These are phyloP conservation scores for Plectropomus leopardus DNA, from an alignment of 2,113 vertebrate genomes.

Conservation along the genomic window DNA sequence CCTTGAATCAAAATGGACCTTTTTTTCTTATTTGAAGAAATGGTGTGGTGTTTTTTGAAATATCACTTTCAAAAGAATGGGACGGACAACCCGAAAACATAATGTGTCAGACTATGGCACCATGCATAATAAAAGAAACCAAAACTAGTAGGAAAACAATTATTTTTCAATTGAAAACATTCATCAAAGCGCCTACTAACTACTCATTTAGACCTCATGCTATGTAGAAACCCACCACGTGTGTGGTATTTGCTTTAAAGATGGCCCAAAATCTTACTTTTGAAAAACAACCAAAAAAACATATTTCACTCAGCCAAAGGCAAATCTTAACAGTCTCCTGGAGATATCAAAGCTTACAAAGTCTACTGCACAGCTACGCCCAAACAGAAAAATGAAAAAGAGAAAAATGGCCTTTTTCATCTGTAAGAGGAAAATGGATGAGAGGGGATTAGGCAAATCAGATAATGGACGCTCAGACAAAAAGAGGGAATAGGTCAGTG, in stretches of 20 bases:
- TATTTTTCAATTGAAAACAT: constrained; percentile 6
- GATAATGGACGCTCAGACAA: constrained; percentile 55
- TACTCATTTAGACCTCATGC: background rate
- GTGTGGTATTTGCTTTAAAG: background rate
- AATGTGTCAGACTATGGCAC: no score
- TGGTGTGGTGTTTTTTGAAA: no score
- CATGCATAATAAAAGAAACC: background rate
- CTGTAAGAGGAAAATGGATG: constrained; percentile 43
- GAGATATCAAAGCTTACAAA: constrained; percentile 48
- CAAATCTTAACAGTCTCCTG: constrained; percentile 22
- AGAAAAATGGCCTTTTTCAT: constrained; percentile 51
- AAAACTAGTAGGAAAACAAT: background rate
- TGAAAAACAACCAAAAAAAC: constrained; percentile 16
- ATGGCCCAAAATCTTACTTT: constrained; percentile 1
- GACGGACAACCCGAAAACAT: no score
- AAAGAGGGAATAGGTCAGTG: constrained; percentile 56
- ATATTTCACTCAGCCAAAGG: background rate
- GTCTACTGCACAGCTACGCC: background rate
- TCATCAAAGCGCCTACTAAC: constrained; percentile 18
- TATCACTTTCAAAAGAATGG: no score
- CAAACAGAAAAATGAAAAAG: constrained; percentile 42
- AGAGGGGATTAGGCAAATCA: constrained; percentile 53
- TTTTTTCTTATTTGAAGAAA: no score
- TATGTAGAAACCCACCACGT: background rate
- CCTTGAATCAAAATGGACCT: no score